A percentile compares a stretch with the other conserved stretches of the same genome.
Evolutionary conservation across 2,888 invertebrate genomes (phyloP).

Genomic region (Temnothorax unifasciatus): DNA sequence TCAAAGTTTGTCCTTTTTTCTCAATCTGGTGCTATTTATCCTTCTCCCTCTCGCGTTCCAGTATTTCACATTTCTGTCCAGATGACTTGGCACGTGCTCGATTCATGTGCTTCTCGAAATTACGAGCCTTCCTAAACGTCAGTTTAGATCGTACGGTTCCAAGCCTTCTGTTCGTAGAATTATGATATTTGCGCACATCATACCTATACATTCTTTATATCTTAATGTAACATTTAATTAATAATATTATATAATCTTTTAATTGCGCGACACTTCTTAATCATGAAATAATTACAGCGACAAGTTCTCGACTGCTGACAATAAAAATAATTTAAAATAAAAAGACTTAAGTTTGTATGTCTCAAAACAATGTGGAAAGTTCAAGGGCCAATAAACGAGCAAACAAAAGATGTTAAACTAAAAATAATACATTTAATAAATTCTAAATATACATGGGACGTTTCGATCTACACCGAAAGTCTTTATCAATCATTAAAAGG

Average conservation of each 20-base stretch:
- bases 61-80: constrained; percentile 51
- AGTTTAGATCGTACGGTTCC: constrained; percentile 3
- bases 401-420: no score
- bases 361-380: no score
- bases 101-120: constrained; percentile 61
- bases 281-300: not conserved
- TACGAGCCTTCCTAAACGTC: constrained; percentile 40
- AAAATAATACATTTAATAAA: no score
- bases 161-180: not conserved
- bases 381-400: no score
- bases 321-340: not conserved
- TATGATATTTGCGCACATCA: constrained; percentile 3
- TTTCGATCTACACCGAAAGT: no score
- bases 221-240: constrained; percentile 8
- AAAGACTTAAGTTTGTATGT: no score
- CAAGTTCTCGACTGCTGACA: not conserved
- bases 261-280: not conserved
- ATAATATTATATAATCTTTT: not conserved
- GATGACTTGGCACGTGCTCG: constrained; percentile 70
- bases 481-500: no score
- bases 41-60: constrained; percentile 8
- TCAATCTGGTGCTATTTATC: constrained; percentile 30
- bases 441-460: no score
- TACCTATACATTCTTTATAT: not conserved
- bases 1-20: constrained; percentile 3